phyloP scores from a whole-genome alignment of 2,113 vertebrate genomes.

The Urocitellus parryii region DNA sequence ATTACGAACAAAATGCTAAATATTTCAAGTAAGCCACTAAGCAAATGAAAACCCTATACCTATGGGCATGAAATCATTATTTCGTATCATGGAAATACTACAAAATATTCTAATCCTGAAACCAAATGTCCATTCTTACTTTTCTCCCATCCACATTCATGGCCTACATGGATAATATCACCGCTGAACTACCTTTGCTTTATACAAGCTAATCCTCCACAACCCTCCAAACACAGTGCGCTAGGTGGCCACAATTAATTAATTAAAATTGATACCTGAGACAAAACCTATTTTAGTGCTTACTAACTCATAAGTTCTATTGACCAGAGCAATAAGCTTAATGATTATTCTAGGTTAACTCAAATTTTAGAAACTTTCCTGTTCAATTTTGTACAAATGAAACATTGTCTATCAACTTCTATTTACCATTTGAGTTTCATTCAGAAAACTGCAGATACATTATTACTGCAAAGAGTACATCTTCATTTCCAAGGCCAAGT shows the following conservation, averaged over 20 bases:
- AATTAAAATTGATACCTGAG: slow-evolving; percentile 37
- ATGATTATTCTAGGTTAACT: slow-evolving; percentile 43
- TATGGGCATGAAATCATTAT: not conserved
- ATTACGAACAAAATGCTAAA: not conserved
- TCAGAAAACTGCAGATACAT: not conserved
- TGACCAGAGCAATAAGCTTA: not conserved
- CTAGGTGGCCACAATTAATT: not conserved
- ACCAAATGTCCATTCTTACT: not conserved
- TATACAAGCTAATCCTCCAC: not conserved
- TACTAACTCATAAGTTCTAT: slow-evolving; percentile 34
- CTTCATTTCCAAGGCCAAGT: not conserved
- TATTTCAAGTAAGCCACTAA: slow-evolving; percentile 20
- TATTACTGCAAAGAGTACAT: not conserved
- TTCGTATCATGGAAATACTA: not conserved
- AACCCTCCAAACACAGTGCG: not conserved
- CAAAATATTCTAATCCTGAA: not conserved
- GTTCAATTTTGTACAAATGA: not conserved
- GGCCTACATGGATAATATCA: not conserved
- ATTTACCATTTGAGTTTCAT: slow-evolving; percentile 24
- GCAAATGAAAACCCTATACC: not conserved
- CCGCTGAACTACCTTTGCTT: not conserved
- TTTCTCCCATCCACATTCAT: not conserved
- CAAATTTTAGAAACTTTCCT: slow-evolving; percentile 32
- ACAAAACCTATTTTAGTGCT: not conserved
- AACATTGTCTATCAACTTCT: not conserved